A percentile compares a stretch with the other conserved stretches of the same genome.
Conservation (phyloP, 1,140 invertebrate genomes). For the Drosophila subpulchrella region DNA sequence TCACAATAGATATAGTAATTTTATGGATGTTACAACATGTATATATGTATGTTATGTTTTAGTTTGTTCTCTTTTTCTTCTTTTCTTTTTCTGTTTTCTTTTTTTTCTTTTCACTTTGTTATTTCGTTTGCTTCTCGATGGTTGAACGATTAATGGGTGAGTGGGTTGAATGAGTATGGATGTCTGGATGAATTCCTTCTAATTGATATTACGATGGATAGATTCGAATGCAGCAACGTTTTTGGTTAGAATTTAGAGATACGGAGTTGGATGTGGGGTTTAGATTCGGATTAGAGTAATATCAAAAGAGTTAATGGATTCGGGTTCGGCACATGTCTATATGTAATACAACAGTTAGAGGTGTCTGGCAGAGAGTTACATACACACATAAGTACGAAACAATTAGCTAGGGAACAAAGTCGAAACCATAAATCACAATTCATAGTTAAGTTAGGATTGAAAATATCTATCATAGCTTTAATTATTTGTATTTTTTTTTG, state of each 20-base stretch:
- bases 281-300: slow-evolving; percentile 14
- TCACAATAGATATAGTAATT: slow-evolving; percentile 39
- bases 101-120: slow-evolving; percentile 28
- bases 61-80: slow-evolving; percentile 9
- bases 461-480: slow-evolving; percentile 57
- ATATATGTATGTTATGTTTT: slow-evolving; percentile 44
- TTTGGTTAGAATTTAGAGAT: slow-evolving; percentile 29
- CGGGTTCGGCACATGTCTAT: slow-evolving; percentile 51
- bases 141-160: slow-evolving; percentile 25
- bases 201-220: slow-evolving; percentile 34
- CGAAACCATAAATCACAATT: slow-evolving; percentile 65
- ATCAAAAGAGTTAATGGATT: slow-evolving; percentile 23
- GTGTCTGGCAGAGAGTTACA: slow-evolving; percentile 42
- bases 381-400: slow-evolving; percentile 69
- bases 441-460: slow-evolving; percentile 36
- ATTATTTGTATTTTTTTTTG: slow-evolving; percentile 4
- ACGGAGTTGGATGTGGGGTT: slow-evolving; percentile 8
- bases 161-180: slow-evolving; percentile 25
- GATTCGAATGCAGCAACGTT: slow-evolving; percentile 32
- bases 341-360: slow-evolving; percentile 68
- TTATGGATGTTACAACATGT: slow-evolving; percentile 43
- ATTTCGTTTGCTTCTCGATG: slow-evolving; percentile 35
- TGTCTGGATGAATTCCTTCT: slow-evolving; percentile 37
- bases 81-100: neutral
- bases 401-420: slow-evolving; percentile 63